Conservation (phyloP, 2,888 invertebrate species). For the Byasa hedistus region DNA sequence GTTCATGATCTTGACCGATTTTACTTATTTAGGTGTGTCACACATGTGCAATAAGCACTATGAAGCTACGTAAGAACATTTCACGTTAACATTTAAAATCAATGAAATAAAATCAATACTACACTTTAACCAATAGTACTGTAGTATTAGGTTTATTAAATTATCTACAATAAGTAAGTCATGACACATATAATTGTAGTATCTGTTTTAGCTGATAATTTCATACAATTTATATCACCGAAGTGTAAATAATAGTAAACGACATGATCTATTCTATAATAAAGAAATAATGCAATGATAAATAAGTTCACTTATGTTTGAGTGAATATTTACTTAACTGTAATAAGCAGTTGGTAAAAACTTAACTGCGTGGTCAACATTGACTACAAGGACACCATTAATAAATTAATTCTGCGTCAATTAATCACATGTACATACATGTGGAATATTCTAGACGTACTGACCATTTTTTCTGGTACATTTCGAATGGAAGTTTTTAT, state of each 20-base stretch:
- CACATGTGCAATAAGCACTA: slow-evolving; percentile 11
- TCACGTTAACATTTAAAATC: not conserved
- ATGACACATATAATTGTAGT: slow-evolving; percentile 8
- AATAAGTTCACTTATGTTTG: not conserved
- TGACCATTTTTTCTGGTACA: not conserved
- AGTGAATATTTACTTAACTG: not conserved
- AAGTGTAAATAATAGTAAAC: not conserved
- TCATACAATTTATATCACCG: not conserved
- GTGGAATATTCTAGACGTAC: not conserved
- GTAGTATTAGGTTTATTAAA: slow-evolving; percentile 6
- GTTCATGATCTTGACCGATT: slow-evolving; percentile 30
- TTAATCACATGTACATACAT: not conserved
- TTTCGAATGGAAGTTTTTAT: not conserved
- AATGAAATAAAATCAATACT: not conserved
- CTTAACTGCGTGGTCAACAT: not conserved
- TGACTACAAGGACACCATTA: not conserved
- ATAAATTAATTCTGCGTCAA: not conserved
- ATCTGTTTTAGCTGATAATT: not conserved
- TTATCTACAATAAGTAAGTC: slow-evolving; percentile 7
- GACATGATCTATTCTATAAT: no score
- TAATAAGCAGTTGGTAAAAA: not conserved
- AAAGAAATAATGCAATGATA: no score
- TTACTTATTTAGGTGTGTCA: slow-evolving; percentile 25
- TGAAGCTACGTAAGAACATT: slow-evolving; percentile 10
- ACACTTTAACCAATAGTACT: not conserved